Percentiles rank a stretch among this genome's conserved stretches.
phyloP scores from a whole-genome alignment of 2,888 invertebrate genomes.

The Pammene aurita region DNA sequence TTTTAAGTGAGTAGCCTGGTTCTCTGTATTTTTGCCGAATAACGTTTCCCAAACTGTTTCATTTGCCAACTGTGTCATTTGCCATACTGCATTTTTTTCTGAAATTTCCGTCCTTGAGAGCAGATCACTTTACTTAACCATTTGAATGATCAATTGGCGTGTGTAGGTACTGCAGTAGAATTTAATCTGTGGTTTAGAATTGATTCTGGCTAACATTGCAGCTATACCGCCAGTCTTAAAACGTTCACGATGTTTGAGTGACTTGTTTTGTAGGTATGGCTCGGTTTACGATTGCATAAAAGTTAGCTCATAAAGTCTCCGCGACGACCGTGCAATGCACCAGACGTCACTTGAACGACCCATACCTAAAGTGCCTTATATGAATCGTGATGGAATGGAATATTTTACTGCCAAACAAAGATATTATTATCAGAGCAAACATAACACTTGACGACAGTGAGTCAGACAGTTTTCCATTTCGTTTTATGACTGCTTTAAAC shows the following conservation, averaged over 20 bases:
- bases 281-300: slow-evolving; percentile 29
- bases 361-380: slow-evolving; percentile 14
- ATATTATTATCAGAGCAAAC: slow-evolving; percentile 32
- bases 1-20: too few species aligned
- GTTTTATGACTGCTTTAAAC: slow-evolving; percentile 24
- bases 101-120: neutral
- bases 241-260: neutral
- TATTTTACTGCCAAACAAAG: slow-evolving; percentile 23
- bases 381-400: slow-evolving; percentile 23
- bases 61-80: too few species aligned
- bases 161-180: too few species aligned
- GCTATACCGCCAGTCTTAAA: neutral
- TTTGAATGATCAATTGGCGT: too few species aligned
- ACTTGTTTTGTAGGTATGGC: slow-evolving; percentile 8
- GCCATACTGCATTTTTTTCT: too few species aligned
- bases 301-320: slow-evolving; percentile 26
- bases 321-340: slow-evolving; percentile 30
- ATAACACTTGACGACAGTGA: slow-evolving; percentile 30
- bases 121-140: too few species aligned
- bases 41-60: too few species aligned
- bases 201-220: too few species aligned
- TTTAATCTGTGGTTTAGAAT: too few species aligned
- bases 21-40: too few species aligned
- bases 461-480: slow-evolving; percentile 27
- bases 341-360: neutral